phyloP scores from a whole-genome alignment of 2,797 vertebrate species.

The Myripristis murdjan region DNA sequence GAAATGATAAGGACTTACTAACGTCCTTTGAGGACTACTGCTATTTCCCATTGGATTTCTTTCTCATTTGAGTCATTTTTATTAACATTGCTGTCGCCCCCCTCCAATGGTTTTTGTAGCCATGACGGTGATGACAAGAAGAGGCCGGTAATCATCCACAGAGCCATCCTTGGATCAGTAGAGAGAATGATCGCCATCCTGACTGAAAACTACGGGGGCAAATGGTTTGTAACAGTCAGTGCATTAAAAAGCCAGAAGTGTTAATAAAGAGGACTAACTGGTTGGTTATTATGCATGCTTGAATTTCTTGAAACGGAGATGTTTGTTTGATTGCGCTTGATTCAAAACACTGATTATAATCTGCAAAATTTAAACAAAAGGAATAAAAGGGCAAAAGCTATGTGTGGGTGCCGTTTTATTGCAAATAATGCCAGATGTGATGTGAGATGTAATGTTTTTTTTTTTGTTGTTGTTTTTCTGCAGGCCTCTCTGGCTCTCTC shows the following conservation, averaged over 20 bases:
- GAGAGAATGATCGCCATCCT: slow-evolving; percentile 99
- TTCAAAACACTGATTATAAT: not conserved
- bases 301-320: not conserved
- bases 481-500: slow-evolving; percentile 98
- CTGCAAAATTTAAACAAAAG: slow-evolving; percentile 18
- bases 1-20: not conserved
- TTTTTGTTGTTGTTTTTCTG: too few species aligned
- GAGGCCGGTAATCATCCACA: slow-evolving; percentile 96
- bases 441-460: slow-evolving; percentile 14
- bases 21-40: not conserved
- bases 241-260: not conserved
- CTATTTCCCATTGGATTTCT: not conserved
- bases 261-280: not conserved
- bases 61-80: not conserved
- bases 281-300: not conserved
- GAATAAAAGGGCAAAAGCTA: not conserved
- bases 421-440: too few species aligned
- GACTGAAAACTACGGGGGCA: slow-evolving; percentile 97
- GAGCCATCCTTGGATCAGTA: slow-evolving; percentile 96
- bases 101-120: slow-evolving; percentile 72
- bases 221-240: slow-evolving; percentile 88
- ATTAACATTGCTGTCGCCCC: not conserved
- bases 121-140: slow-evolving; percentile 96
- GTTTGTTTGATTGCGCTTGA: slow-evolving; percentile 5
- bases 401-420: not conserved